phyloP scores from a whole-genome alignment of 2,797 vertebrate species.

The Melanotaenia pygmaea region DNA sequence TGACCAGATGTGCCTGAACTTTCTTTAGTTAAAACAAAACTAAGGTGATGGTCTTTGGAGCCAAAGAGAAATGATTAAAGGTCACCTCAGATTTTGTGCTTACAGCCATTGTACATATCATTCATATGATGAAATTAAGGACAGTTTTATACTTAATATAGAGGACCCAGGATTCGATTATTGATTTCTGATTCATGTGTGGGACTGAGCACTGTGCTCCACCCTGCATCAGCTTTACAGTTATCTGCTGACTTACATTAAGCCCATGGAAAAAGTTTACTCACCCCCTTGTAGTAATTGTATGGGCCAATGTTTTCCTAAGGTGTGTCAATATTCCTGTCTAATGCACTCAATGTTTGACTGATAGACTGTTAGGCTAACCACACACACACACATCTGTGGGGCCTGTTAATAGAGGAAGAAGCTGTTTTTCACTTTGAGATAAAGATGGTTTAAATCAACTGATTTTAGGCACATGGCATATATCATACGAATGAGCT shows the following conservation, averaged over 20 bases:
- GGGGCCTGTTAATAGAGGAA: slow-evolving; percentile 3
- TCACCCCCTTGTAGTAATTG: slow-evolving; percentile 54
- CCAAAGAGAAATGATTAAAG: too few species aligned
- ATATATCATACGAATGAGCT: background rate
- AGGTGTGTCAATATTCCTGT: slow-evolving; percentile 72
- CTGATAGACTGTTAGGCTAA: slow-evolving; percentile 58
- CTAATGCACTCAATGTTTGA: slow-evolving; percentile 68
- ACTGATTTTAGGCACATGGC: background rate
- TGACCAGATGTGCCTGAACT: too few species aligned
- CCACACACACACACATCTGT: slow-evolving; percentile 21
- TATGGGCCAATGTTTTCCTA: slow-evolving; percentile 64
- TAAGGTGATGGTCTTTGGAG: too few species aligned
- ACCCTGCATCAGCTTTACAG: slow-evolving; percentile 49
- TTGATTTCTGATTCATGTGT: slow-evolving; percentile 46
- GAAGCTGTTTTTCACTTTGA: slow-evolving; percentile 18
- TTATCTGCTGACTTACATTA: slow-evolving; percentile 55
- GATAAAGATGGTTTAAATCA: slow-evolving; percentile 19
- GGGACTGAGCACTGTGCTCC: slow-evolving; percentile 23
- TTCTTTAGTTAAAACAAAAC: too few species aligned
- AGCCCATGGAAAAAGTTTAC: slow-evolving; percentile 54
- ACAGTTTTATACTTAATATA: too few species aligned
- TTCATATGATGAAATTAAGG: too few species aligned
- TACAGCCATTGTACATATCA: too few species aligned
- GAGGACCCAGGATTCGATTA: slow-evolving; percentile 19
- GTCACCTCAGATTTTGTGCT: too few species aligned